Evolutionary conservation across 2,113 vertebrate species (phyloP), one percentile per base, ranked within the genome.

Genomic region (Anguilla japonica): DNA sequence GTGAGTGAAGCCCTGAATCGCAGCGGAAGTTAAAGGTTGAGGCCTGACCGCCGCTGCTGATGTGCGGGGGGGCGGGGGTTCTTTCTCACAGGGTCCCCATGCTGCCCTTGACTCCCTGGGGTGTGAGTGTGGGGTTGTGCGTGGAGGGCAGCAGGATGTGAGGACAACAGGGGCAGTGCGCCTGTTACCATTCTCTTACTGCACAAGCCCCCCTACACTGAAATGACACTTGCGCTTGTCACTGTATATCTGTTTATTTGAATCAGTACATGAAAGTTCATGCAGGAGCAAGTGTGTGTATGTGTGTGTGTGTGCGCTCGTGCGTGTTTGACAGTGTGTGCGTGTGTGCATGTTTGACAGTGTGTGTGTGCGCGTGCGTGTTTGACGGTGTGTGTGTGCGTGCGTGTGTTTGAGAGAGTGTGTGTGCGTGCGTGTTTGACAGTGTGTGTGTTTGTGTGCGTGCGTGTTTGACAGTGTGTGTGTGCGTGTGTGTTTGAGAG

Each of bases 61-160:
- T 93, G 91, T 82, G 79, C 82, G 88, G 34, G 34, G 34, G 34
- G 34, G 34, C 0, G 34, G 34, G 34, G 34, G 34, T 89, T 91
- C 91, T 89, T 94, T 93, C 90, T 87, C 88, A 85, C 90, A 90
- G 89, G 92, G 92, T 79, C 90, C 89, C 87, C 88, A 91, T 92
- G 92, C 91, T 89, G 92, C 89, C 90, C 91, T 93, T 87, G 83
- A 87, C 87, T 92, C 92, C 90, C 85, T 91, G 90, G 89, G 89
- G 89, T 85, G 89, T 87, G 90, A 94, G 92, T 85, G 63, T 26
- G 84, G 1, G 89, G 83, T 83, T 2, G 75, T 85, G 86, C 9
- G 39, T 79, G 82, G 84, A 88, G 90, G 87, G 89, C 91, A 88
- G 88, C 75, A 50, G 82, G 87, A 83, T 60, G 29, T 78, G 13